Evolutionary conservation across 1,140 invertebrate species (phyloP).

Genomic region (Microplitis demolitor): DNA sequence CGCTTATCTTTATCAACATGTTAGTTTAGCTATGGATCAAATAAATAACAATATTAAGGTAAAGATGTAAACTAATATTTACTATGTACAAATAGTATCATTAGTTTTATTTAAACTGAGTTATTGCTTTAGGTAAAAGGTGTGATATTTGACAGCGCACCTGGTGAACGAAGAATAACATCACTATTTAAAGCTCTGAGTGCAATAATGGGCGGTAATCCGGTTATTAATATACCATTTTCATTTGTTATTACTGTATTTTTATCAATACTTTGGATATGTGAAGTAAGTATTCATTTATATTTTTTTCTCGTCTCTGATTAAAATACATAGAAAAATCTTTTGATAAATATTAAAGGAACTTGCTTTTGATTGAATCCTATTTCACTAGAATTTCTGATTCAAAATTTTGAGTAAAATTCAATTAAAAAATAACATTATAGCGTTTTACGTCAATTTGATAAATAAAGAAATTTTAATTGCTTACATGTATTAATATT

Average conservation of each 20-base stretch:
- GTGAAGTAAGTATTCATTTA: slow-evolving; percentile 56
- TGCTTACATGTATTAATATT: too few species aligned
- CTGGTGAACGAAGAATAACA: slow-evolving; percentile 67
- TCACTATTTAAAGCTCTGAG: slow-evolving; percentile 66
- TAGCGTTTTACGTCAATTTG: too few species aligned
- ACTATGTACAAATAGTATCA: neutral
- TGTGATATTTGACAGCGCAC: slow-evolving; percentile 78
- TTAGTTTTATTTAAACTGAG: neutral
- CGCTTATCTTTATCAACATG: slow-evolving; percentile 70
- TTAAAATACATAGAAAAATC: too few species aligned
- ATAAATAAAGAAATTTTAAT: too few species aligned
- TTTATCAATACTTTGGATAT: slow-evolving; percentile 66
- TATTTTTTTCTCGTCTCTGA: neutral
- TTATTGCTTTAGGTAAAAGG: slow-evolving; percentile 65
- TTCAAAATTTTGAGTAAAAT: too few species aligned
- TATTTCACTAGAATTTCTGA: too few species aligned
- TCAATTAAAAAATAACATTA: too few species aligned
- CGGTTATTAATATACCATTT: slow-evolving; percentile 62
- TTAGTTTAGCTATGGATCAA: slow-evolving; percentile 65
- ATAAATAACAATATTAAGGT: slow-evolving; percentile 59
- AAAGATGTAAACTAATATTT: neutral
- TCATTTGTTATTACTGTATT: slow-evolving; percentile 65
- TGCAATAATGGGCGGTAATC: slow-evolving; percentile 65
- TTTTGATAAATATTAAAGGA: too few species aligned
- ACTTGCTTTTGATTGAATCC: too few species aligned